Evolutionary conservation across 2,888 invertebrate genomes (phyloP), one percentile per base, ranked within the genome.

Genomic region (Sturmia bella): DNA sequence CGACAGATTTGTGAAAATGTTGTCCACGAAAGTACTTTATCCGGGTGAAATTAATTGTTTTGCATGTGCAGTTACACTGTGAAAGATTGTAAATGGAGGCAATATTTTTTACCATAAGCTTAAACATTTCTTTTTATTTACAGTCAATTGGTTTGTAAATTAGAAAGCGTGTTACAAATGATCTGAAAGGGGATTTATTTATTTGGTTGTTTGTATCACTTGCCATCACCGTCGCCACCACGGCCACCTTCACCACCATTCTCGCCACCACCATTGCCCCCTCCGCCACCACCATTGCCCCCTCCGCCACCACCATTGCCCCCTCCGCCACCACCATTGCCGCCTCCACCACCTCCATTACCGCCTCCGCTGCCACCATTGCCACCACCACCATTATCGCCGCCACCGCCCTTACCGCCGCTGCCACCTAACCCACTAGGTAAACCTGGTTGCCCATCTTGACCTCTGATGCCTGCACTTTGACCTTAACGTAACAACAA

Each of bases 401-500:
- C 80, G 3, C 39, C 54, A 27, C 75, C 75, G 3, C 78, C 81
- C 15, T 59, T 27, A 6, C 27, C 27, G 6, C 27, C 27, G 27
- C 6, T 70, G 39, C 77, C 80, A 43, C 80, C 82, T 43, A 64
- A 52, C 12, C 70, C 56, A 6, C 75, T 75, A 5, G 68, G 56
- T 19, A 19, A n/a, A 27, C 68, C 68, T 7, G 68, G 43, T 15
- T 72, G 76, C 7, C 66, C 45, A 7, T 56, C 41, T 32, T 73
- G 66, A 17, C 61, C 72, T 72, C 61, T 64, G 48, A 17, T 48
- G 1, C 21, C 54, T 39, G 59, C 52, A 41, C 52, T 52, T 54
- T 48, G 57, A 24, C 66, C 72, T 76, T 43, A 7, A 57, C 21
- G 24, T 11, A 27, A 21, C 32, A 48, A 21, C n/a, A n/a, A n/a